phyloP scores from a whole-genome alignment of 92 coral and sea anemone genomes.

The Bergia puertoricense region DNA sequence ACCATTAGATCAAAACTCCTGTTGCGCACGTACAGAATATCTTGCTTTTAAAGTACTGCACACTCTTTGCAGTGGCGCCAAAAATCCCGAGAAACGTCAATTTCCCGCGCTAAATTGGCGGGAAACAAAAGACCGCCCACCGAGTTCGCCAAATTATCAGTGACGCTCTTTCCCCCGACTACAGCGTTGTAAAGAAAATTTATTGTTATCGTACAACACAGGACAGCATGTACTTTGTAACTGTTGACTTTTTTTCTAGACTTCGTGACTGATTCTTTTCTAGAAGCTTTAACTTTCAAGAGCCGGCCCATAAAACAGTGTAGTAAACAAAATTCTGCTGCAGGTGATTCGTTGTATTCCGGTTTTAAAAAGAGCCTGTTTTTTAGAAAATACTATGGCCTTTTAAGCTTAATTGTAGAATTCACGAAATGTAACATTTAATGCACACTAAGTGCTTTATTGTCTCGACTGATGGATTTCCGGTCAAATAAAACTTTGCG shows the following conservation, averaged over 20 bases:
- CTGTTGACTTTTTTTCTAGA: neutral
- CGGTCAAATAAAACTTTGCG: slow-evolving; percentile 28
- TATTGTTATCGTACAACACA: neutral
- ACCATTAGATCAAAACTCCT: neutral
- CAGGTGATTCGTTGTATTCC: slow-evolving; percentile 9
- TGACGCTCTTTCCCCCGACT: neutral
- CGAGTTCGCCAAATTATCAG: neutral
- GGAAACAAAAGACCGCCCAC: neutral
- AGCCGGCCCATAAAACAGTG: neutral
- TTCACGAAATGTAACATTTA: slow-evolving; percentile 27
- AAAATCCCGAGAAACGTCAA: neutral
- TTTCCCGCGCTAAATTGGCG: slow-evolving; percentile 21
- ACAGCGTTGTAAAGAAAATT: neutral
- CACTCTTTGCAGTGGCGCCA: slow-evolving; percentile 30
- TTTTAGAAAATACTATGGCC: neutral
- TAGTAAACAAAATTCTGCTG: neutral
- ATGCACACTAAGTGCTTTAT: slow-evolving; percentile 36
- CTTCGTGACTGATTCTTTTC: neutral
- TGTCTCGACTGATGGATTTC: slow-evolving; percentile 33
- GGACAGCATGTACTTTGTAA: neutral
- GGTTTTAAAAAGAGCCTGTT: neutral
- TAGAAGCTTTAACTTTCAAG: neutral
- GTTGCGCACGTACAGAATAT: neutral
- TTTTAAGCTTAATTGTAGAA: slow-evolving; percentile 13
- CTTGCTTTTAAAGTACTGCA: neutral